These are phyloP conservation scores for Temnothorax rugatulus DNA, from an alignment of 2,888 invertebrate species.

Conservation along the genomic window DNA sequence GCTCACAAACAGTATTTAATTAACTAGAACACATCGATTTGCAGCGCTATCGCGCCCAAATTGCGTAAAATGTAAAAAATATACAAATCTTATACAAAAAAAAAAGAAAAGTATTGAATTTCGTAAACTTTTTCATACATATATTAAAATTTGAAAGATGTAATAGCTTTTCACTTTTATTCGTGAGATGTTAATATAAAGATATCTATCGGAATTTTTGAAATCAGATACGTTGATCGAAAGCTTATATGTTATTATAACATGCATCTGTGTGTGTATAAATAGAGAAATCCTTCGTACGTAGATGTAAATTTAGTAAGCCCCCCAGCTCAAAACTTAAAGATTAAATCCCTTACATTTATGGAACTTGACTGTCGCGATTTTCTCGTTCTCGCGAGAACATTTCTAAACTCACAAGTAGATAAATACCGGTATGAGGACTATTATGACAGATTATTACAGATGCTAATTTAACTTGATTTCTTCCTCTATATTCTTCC, in stretches of 20 bases:
- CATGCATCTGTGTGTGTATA: neutral
- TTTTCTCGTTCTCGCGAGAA: constrained; percentile 24
- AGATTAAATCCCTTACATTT: constrained; percentile 33
- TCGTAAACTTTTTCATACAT: neutral
- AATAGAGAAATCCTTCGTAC: neutral
- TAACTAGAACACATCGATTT: constrained; percentile 37
- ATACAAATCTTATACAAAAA: neutral
- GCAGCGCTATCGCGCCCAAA: neutral
- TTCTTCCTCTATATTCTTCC: constrained; percentile 13
- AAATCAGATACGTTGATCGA: neutral
- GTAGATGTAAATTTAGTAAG: constrained; percentile 22
- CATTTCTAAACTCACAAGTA: constrained; percentile 17
- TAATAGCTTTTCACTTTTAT: neutral
- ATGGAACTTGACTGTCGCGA: constrained; percentile 21
- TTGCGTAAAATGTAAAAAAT: constrained; percentile 2
- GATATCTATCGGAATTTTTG: neutral
- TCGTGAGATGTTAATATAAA: neutral
- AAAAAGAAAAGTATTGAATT: neutral
- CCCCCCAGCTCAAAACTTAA: constrained; percentile 2
- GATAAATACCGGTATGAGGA: constrained; percentile 8
- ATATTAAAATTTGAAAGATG: neutral
- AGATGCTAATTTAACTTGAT: constrained; percentile 32
- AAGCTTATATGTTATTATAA: neutral
- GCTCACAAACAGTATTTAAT: constrained; percentile 46
- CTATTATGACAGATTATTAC: constrained; percentile 20